phyloP scores from a whole-genome alignment of 2,888 invertebrate species.

The Lumbricus terrestris region DNA sequence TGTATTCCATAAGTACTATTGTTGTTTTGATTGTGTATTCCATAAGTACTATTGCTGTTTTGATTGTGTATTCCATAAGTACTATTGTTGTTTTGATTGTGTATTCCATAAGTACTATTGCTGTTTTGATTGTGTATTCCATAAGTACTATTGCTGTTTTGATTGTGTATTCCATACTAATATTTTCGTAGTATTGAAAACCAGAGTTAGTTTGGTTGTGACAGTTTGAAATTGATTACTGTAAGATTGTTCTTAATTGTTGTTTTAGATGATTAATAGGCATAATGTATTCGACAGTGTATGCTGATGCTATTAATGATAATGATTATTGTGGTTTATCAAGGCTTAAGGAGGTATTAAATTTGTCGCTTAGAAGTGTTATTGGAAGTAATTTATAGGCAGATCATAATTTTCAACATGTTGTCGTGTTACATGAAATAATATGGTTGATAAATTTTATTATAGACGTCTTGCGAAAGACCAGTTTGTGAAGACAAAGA shows the following conservation, averaged over 20 bases:
- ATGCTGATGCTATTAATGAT: neutral
- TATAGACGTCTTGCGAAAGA: slow-evolving; percentile 90
- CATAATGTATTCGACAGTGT: too few relatives aligned
- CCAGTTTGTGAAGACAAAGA: slow-evolving; percentile 96
- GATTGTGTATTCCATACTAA: neutral
- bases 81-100: neutral
- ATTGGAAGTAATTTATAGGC: neutral
- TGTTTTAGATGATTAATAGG: neutral
- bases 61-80: neutral
- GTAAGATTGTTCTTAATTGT: neutral
- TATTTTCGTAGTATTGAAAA: neutral
- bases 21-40: neutral
- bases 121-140: neutral
- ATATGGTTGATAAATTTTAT: slow-evolving; percentile 26
- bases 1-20: neutral
- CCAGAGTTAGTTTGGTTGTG: neutral
- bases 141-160: too few relatives aligned
- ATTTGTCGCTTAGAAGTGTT: neutral
- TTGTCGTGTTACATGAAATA: neutral
- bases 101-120: neutral
- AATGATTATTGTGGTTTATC: neutral
- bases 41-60: too few relatives aligned
- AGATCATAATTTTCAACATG: neutral
- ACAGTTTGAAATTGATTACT: neutral
- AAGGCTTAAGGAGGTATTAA: neutral